A percentile compares a stretch with the other conserved stretches of the same genome.
Evolutionary conservation across 2,888 invertebrate genomes (phyloP).

Genomic region (Harpalus rubripes): DNA sequence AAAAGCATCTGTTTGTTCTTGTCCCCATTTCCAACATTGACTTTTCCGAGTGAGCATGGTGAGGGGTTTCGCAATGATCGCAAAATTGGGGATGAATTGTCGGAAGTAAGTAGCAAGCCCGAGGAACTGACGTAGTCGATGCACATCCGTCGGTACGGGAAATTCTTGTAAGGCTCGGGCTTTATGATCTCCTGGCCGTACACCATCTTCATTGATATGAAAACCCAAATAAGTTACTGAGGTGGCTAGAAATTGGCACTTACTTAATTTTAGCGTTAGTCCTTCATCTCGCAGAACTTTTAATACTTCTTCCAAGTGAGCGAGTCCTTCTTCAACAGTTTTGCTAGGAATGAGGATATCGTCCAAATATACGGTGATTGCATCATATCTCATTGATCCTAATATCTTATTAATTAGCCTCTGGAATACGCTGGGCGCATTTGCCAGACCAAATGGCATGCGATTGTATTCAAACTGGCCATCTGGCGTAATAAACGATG

Average conservation of each 20-base stretch:
- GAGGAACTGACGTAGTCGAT: slow-evolving; percentile 68
- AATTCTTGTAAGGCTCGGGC: slow-evolving; percentile 66
- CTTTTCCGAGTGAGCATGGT: neutral
- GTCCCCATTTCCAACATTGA: slow-evolving; percentile 67
- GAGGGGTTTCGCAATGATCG: neutral
- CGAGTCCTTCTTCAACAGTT: slow-evolving; percentile 17
- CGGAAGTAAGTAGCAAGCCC: slow-evolving; percentile 29
- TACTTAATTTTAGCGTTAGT: slow-evolving; percentile 1
- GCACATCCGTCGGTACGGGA: slow-evolving; percentile 61
- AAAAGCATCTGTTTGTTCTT: slow-evolving; percentile 68
- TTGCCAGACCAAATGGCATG: slow-evolving; percentile 70
- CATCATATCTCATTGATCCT: slow-evolving; percentile 13
- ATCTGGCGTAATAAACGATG: slow-evolving; percentile 72
- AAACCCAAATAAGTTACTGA: slow-evolving; percentile 65
- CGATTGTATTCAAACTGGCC: slow-evolving; percentile 68
- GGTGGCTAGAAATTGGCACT: slow-evolving; percentile 49
- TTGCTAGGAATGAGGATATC: slow-evolving; percentile 56
- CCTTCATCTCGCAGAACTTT: neutral
- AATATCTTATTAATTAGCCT: slow-evolving; percentile 69
- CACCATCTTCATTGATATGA: slow-evolving; percentile 60
- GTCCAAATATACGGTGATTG: slow-evolving; percentile 64
- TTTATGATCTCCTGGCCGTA: slow-evolving; percentile 70
- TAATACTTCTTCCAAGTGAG: slow-evolving; percentile 1
- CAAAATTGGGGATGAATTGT: slow-evolving; percentile 26
- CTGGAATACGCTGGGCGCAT: slow-evolving; percentile 73